Conservation (phyloP, 2,888 invertebrate species). For the Dicyrtomina minuta region DNA sequence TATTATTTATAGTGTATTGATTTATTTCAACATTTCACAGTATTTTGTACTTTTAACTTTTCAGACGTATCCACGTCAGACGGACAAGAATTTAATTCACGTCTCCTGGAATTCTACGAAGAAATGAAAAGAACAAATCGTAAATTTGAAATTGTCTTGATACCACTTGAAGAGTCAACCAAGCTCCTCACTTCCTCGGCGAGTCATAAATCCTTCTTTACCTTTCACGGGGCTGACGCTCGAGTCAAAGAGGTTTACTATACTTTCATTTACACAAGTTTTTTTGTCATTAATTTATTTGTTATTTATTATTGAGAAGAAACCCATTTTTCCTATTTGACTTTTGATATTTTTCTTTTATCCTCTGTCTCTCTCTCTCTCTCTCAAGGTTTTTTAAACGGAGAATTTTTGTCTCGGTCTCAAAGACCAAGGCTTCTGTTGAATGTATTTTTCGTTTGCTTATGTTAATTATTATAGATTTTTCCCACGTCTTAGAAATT, state of each 20-base stretch:
- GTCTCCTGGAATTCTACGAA: conserved; percentile 2
- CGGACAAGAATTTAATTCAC: background rate
- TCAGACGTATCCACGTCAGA: background rate
- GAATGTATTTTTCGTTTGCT: no score
- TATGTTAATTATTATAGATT: no score
- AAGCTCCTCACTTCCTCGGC: conserved; percentile 2
- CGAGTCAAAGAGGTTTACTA: conserved; percentile 4
- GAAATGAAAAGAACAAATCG: conserved; percentile 12
- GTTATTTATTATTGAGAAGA: background rate
- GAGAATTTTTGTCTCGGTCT: no score
- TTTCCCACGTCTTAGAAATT: no score
- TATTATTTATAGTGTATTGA: no score
- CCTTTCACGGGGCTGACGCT: conserved; percentile 15
- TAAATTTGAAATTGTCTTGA: conserved; percentile 35
- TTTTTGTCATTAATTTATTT: background rate
- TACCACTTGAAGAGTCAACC: conserved; percentile 29
- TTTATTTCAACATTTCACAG: no score
- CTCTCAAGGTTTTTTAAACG: no score
- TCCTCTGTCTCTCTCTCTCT: conserved; percentile 6
- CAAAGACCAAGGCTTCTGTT: no score
- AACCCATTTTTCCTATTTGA: background rate
- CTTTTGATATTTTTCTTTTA: background rate
- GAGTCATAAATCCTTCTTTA: conserved; percentile 1
- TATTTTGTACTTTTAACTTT: no score
- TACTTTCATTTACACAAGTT: background rate